These are phyloP conservation scores for Gymnopithys bicolor DNA, from an alignment of 2,797 vertebrate genomes.

Conservation along the genomic window DNA sequence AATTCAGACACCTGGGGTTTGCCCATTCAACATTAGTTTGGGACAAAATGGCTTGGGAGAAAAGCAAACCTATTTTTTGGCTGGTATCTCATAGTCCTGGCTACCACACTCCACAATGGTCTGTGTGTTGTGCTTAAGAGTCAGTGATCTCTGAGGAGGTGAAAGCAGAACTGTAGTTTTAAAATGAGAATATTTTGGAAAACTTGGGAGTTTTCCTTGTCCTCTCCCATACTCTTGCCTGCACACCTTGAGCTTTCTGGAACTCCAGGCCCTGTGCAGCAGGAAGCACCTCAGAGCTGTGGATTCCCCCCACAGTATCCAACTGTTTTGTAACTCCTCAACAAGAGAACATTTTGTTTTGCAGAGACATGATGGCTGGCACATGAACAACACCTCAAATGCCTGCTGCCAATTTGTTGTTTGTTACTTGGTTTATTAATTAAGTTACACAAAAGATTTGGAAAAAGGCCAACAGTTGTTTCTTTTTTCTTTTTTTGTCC, in stretches of 20 bases:
- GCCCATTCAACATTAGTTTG: not conserved
- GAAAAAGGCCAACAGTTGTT: constrained; percentile 18
- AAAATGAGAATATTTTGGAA: not conserved
- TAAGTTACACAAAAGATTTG: constrained; percentile 68
- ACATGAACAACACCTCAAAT: constrained; percentile 66
- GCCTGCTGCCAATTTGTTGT: constrained; percentile 60
- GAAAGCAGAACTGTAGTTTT: not conserved
- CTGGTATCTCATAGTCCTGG: fast-evolving
- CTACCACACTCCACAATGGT: not conserved
- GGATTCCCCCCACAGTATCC: not conserved
- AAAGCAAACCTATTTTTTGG: not conserved
- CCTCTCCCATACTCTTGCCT: not conserved
- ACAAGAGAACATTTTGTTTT: constrained; percentile 62
- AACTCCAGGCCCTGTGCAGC: not conserved
- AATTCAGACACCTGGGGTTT: not conserved
- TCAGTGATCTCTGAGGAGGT: not conserved
- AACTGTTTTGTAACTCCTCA: constrained; percentile 49
- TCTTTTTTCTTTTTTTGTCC: not conserved
- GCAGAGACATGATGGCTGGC: constrained; percentile 38
- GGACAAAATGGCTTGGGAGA: not conserved
- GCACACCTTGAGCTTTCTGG: not conserved
- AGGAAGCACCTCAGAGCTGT: not conserved
- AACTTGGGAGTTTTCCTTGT: not conserved
- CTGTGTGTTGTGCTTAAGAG: not conserved
- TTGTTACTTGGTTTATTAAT: constrained; percentile 65